Conservation (phyloP, 1,140 invertebrate genomes). For the Holotrichia oblita region DNA sequence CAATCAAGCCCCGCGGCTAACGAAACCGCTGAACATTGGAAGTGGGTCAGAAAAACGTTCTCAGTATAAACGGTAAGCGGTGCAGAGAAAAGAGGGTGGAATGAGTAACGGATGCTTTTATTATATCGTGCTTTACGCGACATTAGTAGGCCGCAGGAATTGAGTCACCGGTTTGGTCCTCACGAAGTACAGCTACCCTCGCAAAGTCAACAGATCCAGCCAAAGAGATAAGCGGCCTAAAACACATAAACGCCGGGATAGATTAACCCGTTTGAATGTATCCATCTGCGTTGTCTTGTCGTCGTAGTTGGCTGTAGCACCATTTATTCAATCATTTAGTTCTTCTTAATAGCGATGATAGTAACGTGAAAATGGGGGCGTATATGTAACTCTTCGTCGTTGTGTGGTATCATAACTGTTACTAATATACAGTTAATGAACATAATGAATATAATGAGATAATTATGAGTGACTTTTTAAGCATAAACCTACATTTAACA, state of each 20-base stretch:
- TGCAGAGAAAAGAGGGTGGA: not conserved
- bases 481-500: not conserved
- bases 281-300: not conserved
- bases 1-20: not conserved
- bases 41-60: not conserved
- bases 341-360: not conserved
- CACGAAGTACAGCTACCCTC: not conserved
- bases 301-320: not conserved
- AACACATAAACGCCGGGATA: constrained; percentile 27
- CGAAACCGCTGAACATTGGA: not conserved
- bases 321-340: not conserved
- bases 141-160: constrained; percentile 18
- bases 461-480: not conserved
- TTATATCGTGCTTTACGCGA: constrained; percentile 31
- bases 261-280: constrained; percentile 16
- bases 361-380: not conserved
- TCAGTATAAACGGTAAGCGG: not conserved
- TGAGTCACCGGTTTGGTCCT: not conserved
- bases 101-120: constrained; percentile 2
- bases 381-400: not conserved
- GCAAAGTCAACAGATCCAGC: not conserved
- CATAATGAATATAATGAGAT: not conserved
- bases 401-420: not conserved
- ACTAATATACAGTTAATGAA: not conserved
- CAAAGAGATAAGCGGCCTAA: not conserved